Evolutionary conservation across 2,113 vertebrate species (phyloP), one percentile per base, ranked within the genome.

Genomic region (Brachypodius melanocephalos): DNA sequence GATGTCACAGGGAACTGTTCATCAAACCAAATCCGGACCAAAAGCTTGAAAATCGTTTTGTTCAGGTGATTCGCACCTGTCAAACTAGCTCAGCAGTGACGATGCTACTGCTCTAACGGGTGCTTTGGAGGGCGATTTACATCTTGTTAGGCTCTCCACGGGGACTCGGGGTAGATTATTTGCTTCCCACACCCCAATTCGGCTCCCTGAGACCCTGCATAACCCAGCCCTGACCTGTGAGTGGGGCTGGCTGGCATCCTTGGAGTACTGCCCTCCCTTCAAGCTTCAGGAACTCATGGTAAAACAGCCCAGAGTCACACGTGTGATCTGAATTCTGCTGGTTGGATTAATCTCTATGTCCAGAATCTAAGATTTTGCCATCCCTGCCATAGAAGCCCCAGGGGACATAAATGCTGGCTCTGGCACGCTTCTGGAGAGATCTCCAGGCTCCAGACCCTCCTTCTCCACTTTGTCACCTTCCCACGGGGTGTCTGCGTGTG

Each of bases 401-500:
- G 2, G 2, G n/a, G 26, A 61, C 13, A 21, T 22, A 43, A 73
- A 69, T 52, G 16, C 26, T 57, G 54, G 29, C 49, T 69, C 29
- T 34, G 72, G 16, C 28, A 77, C 40, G 17, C 29, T 48, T 74
- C 25, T 17, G 24, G 40, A 76, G 54, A 55, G 13, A 22, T 21
- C 4, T 32, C 34, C 0, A 3, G 29, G 22, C 34, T 87, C 38
- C 82, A 52, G 40, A 24, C 42, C 8, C 40, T 65, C 34, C 19
- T 76, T 68, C 29, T 7, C 46, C 3, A 2, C 17, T 38, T 19
- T 5, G 21, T 38, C n/a, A 51, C 18, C 5, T 0, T 57, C 34
- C 19, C 42, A 7, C 17, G 26, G 29, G 8, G 8, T 17, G 26
- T 29, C 29, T 14, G 14, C 5, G 0, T 5, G 4, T 1, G 6